These are phyloP conservation scores for Solen grandis DNA, from an alignment of 1,140 invertebrate species.

Conservation along the genomic window DNA sequence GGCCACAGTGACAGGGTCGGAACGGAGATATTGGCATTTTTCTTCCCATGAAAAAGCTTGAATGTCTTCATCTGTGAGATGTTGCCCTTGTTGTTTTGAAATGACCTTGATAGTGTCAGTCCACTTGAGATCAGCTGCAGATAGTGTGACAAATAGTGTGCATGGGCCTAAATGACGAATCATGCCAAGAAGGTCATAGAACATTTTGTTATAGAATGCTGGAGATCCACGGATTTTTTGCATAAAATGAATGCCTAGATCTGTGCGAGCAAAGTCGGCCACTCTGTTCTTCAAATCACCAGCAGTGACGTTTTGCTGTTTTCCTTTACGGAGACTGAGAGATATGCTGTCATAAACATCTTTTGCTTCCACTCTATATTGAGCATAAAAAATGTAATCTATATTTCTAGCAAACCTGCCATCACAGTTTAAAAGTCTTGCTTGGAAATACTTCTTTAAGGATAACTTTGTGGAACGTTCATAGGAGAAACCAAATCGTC, in stretches of 20 bases:
- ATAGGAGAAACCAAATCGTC: constrained; percentile 1
- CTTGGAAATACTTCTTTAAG: constrained; percentile 27
- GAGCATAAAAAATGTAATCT: constrained; percentile 23
- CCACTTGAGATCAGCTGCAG: constrained; percentile 17
- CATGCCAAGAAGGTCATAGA: constrained; percentile 17
- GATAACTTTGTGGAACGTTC: constrained; percentile 3
- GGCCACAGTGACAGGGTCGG: constrained; percentile 11
- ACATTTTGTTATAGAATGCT: constrained; percentile 34
- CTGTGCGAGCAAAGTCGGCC: background rate
- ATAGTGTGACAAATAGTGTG: constrained; percentile 24
- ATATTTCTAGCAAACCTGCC: constrained; percentile 7
- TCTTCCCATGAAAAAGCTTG: constrained; percentile 24
- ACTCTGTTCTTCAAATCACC: no score
- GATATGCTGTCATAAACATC: no score
- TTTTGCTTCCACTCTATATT: no score
- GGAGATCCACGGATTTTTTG: no score
- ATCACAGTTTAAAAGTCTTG: constrained; percentile 28
- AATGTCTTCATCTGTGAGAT: constrained; percentile 2
- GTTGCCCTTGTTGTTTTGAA: constrained; percentile 18
- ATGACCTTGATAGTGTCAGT: constrained; percentile 6
- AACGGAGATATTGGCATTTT: constrained; percentile 32
- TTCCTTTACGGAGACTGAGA: no score
- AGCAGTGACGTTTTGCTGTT: constrained; percentile 15
- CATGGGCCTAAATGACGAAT: constrained; percentile 16
- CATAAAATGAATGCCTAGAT: no score